phyloP scores from a whole-genome alignment of 2,113 vertebrate species.

The Rana temporaria region DNA sequence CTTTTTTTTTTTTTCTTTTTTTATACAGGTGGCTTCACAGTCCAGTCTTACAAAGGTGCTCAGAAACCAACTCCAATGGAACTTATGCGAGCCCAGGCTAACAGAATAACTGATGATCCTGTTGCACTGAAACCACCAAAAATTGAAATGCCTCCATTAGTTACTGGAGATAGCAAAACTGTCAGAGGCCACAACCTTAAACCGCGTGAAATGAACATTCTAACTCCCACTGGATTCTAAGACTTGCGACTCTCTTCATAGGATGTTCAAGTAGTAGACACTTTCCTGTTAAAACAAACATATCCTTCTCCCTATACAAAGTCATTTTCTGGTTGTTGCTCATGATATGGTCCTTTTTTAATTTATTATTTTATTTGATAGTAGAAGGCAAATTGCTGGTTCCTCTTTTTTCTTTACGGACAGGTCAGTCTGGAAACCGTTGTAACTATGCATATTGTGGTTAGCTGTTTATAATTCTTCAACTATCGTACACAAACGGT shows the following conservation, averaged over 20 bases:
- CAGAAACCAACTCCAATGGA: slow-evolving; percentile 91
- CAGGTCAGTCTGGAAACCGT: neutral
- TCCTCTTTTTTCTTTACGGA: neutral
- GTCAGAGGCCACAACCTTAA: slow-evolving; percentile 84
- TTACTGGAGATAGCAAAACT: slow-evolving; percentile 71
- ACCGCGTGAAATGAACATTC: slow-evolving; percentile 86
- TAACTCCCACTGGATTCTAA: slow-evolving; percentile 91
- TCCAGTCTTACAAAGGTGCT: slow-evolving; percentile 86
- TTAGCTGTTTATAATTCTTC: neutral
- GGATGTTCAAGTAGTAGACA: neutral
- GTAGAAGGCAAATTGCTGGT: neutral
- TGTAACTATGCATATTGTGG: slow-evolving; percentile 18
- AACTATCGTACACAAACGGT: neutral
- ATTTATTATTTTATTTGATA: no score
- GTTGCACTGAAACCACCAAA: slow-evolving; percentile 80
- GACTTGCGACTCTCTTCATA: neutral
- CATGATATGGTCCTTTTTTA: neutral
- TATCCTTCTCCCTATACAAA: no score
- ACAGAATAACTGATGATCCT: slow-evolving; percentile 79
- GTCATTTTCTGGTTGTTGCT: neutral
- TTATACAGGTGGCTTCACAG: slow-evolving; percentile 77
- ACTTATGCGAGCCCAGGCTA: slow-evolving; percentile 82
- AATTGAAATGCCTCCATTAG: slow-evolving; percentile 77
- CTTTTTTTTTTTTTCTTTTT: neutral
- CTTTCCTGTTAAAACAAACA: neutral